Evolutionary conservation across 2,888 invertebrate species (phyloP).

Genomic region (Conomelus anceps): DNA sequence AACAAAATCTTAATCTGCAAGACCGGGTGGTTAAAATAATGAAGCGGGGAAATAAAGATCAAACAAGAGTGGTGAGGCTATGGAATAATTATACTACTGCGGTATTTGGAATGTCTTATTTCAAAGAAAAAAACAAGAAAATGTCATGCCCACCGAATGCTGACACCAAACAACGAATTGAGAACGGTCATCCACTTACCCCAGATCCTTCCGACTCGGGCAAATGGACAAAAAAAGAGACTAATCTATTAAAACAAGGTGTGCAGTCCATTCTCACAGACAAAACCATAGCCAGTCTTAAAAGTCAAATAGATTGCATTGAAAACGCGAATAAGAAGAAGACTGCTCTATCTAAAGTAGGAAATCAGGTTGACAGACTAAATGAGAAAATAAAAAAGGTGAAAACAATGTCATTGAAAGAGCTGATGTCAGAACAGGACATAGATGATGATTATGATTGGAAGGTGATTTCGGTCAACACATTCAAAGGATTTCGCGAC

Average conservation of each 20-base stretch:
- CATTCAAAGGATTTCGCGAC: constrained; percentile 44
- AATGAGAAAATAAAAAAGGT: not conserved
- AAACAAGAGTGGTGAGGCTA: not conserved
- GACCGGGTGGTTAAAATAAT: not conserved
- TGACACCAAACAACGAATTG: not conserved
- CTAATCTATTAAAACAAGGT: not conserved
- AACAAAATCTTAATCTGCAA: not conserved
- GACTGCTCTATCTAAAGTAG: not conserved
- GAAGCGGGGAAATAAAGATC: not conserved
- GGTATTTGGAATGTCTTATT: not conserved
- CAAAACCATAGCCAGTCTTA: not conserved
- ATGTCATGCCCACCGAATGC: not conserved
- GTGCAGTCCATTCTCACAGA: not conserved
- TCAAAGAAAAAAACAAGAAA: not conserved
- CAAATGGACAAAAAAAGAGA: not conserved
- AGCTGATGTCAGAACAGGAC: constrained; percentile 11
- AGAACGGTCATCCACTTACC: not conserved
- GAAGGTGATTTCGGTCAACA: constrained; percentile 13
- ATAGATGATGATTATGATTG: constrained; percentile 21
- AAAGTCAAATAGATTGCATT: not conserved
- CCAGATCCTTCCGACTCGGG: not conserved
- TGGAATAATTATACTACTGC: not conserved
- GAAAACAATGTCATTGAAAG: not conserved
- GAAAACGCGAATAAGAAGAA: not conserved
- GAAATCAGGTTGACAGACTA: too few relatives aligned